Evolutionary conservation across 92 coral and sea anemone species (phyloP).

Genomic region (Plumapathes pennacea): DNA sequence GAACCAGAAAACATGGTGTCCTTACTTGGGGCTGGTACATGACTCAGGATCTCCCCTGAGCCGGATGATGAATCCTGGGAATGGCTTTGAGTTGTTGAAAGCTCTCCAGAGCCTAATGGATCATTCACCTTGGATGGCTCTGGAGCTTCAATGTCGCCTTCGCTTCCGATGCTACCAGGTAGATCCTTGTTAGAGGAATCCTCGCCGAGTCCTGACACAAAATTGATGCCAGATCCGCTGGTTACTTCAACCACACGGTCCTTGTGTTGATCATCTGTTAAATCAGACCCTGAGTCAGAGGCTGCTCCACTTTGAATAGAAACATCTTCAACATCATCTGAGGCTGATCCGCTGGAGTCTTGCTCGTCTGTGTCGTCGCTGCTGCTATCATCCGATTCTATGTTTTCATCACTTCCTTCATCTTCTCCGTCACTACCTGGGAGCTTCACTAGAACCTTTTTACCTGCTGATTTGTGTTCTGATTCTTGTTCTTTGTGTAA

Average conservation of each 20-base stretch:
- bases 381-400: conserved; percentile 39
- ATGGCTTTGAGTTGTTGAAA: neutral
- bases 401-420: conserved; percentile 39
- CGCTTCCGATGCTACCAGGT: conserved; percentile 87
- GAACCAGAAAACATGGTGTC: too few species aligned
- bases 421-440: conserved; percentile 89
- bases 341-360: conserved; percentile 23
- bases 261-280: conserved; percentile 42
- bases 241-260: conserved; percentile 60
- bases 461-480: conserved; percentile 20
- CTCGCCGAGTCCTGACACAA: conserved; percentile 69
- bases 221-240: conserved; percentile 69
- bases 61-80: too few species aligned
- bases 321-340: conserved; percentile 31
- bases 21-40: neutral
- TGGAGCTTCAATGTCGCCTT: conserved; percentile 44
- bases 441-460: conserved; percentile 32
- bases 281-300: conserved; percentile 16
- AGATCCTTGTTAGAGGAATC: conserved; percentile 57
- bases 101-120: conserved; percentile 48
- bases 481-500: conserved; percentile 70
- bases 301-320: conserved; percentile 50
- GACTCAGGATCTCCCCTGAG: neutral
- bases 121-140: neutral
- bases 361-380: conserved; percentile 16